Conservation (phyloP, 1,140 invertebrate species). For the Amphibalanus amphitrite region DNA sequence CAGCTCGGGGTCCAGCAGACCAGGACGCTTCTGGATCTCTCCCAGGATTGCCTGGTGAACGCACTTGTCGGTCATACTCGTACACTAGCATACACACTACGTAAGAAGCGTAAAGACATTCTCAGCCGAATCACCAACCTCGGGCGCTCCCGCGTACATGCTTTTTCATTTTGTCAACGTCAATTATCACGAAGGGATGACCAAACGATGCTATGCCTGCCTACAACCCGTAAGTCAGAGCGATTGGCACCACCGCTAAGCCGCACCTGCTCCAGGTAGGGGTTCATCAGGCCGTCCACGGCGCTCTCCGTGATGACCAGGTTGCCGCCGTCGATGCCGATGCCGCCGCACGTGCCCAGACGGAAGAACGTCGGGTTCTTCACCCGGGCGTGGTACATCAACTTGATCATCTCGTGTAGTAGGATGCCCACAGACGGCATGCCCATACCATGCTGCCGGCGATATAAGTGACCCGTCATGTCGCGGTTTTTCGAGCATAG, state of each 20-base stretch:
- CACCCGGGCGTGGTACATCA: slow-evolving; percentile 78
- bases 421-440: slow-evolving; percentile 61
- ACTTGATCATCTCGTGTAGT: slow-evolving; percentile 80
- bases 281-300: slow-evolving; percentile 57
- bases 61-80: no score
- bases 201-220: no score
- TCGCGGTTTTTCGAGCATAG: no score
- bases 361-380: slow-evolving; percentile 77
- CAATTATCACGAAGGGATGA: no score
- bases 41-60: slow-evolving; percentile 64
- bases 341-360: slow-evolving; percentile 82
- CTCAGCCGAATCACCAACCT: no score
- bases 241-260: no score
- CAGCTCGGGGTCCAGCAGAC: slow-evolving; percentile 61
- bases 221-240: no score
- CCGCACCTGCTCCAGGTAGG: slow-evolving; percentile 43
- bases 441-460: slow-evolving; percentile 29
- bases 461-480: no score
- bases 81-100: no score
- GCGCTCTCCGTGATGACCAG: slow-evolving; percentile 75
- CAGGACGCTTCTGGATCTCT: slow-evolving; percentile 57
- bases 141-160: not conserved
- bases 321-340: slow-evolving; percentile 71
- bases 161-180: no score
- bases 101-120: no score